Conservation (phyloP, 2,113 vertebrate species). For the Sus scrofa region DNA sequence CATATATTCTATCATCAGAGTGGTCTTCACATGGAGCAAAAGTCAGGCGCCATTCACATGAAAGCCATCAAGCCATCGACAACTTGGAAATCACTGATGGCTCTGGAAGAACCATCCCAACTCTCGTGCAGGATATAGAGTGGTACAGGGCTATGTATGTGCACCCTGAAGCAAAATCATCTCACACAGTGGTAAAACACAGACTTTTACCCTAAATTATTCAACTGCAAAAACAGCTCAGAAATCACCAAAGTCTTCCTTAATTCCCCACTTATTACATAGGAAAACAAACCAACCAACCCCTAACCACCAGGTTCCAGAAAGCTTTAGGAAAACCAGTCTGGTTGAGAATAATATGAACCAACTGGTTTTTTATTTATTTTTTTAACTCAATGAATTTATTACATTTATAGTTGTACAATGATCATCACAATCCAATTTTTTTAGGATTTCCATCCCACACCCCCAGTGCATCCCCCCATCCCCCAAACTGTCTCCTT, state of each 20-base stretch:
- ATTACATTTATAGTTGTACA: too few species aligned
- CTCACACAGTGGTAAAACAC: neutral
- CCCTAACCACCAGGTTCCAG: neutral
- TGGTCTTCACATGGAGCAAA: slow-evolving; percentile 13
- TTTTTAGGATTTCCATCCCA: too few species aligned
- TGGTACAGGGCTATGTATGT: too few species aligned
- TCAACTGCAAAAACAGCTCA: neutral
- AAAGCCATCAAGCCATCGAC: neutral
- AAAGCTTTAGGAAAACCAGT: slow-evolving; percentile 10
- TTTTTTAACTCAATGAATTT: too few species aligned
- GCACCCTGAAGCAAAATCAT: neutral
- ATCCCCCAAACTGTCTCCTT: too few species aligned
- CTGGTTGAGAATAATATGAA: slow-evolving; percentile 53
- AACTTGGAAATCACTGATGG: neutral
- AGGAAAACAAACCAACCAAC: neutral
- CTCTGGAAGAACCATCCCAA: neutral
- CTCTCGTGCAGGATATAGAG: neutral
- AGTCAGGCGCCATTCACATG: neutral
- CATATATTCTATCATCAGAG: neutral
- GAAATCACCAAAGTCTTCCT: neutral
- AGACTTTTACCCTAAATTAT: neutral
- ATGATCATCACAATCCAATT: too few species aligned
- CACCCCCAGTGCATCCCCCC: too few species aligned
- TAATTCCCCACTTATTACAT: slow-evolving; percentile 10
- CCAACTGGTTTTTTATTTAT: too few species aligned